These are phyloP conservation scores for Lagopus muta DNA, from an alignment of 2,113 vertebrate species.

Conservation along the genomic window DNA sequence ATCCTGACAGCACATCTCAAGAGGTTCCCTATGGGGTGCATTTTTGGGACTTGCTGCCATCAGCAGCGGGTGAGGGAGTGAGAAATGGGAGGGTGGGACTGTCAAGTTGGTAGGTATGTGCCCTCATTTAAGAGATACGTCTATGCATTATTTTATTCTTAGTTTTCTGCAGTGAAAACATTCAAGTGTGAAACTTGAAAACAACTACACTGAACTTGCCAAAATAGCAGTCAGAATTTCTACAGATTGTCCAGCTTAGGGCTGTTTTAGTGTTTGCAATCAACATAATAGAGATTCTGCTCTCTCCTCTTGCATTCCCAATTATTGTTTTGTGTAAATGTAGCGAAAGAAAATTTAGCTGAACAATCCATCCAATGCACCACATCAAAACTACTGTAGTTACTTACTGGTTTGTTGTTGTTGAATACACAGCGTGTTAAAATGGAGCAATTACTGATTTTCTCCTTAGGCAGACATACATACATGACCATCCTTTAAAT, in stretches of 20 bases:
- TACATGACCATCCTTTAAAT: neutral
- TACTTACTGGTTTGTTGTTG: neutral
- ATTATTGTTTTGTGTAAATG: neutral
- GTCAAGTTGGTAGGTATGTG: neutral
- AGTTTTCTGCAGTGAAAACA: neutral
- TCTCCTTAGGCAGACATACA: too few relatives aligned
- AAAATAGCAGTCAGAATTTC: neutral
- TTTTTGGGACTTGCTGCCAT: neutral
- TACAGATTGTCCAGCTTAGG: neutral
- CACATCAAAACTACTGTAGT: neutral
- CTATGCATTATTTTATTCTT: neutral
- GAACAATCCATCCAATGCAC: neutral
- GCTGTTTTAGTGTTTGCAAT: neutral
- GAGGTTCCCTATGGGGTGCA: neutral
- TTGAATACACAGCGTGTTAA: neutral
- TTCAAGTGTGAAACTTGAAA: neutral
- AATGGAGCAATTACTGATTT: neutral
- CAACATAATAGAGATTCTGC: neutral
- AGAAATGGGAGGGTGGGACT: neutral
- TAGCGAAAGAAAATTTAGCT: neutral
- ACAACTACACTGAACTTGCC: too few relatives aligned
- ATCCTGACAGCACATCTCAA: neutral
- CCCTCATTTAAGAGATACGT: neutral
- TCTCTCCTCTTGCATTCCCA: neutral
- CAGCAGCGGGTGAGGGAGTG: neutral